Base-by-base conservation (phyloP, 2,113 vertebrate species). In the Laticauda colubrina region DNA sequence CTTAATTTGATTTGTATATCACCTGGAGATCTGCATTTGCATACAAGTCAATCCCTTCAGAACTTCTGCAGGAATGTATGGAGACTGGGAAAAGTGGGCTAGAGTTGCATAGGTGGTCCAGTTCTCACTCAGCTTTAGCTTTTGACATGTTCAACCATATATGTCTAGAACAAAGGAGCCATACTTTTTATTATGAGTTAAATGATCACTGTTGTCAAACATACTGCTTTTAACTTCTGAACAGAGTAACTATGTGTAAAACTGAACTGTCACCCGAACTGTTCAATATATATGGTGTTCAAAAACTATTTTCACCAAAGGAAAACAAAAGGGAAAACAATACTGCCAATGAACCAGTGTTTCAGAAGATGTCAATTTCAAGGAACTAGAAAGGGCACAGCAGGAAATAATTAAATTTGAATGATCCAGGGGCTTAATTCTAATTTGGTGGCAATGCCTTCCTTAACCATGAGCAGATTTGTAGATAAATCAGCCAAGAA, bases 391-490 rank as follows among this genome's bases (percentile, higher is more conserved):
- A 91, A 92, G 29, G 43, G 81, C 2, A 87, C 87, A 89, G 87
- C 91, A 92, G 91, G 94, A 95, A 96, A 94, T 94, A 89, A 93
- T 95, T 93, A 95, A 91, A 94, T 95, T 88, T 90, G 39, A 94
- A 51, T 92, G 69, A 94, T 95, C 85, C 90, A 64, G 7, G 91
- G 90, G 87, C 57, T 96, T 95, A 95, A 56, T 93, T 95, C 94
- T 94, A 89, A 96, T 95, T 94, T 95, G 53, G 88, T 95, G 2
- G 0, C 91, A 85, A 75, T 4, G 89, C 91, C 61, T 87, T 94
- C 92, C 89, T 86, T 90, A 85, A 54, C 57, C 87, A 45, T 85
- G 61, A 90, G 90, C 0, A 9, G 12, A 43, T 69, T 90, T 61
- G 89, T 91, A 81, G 93, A 96, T 96, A 96, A 18, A 81, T 86